phyloP scores from a whole-genome alignment of 2,888 invertebrate species.

The Blastobasis lacticolella region DNA sequence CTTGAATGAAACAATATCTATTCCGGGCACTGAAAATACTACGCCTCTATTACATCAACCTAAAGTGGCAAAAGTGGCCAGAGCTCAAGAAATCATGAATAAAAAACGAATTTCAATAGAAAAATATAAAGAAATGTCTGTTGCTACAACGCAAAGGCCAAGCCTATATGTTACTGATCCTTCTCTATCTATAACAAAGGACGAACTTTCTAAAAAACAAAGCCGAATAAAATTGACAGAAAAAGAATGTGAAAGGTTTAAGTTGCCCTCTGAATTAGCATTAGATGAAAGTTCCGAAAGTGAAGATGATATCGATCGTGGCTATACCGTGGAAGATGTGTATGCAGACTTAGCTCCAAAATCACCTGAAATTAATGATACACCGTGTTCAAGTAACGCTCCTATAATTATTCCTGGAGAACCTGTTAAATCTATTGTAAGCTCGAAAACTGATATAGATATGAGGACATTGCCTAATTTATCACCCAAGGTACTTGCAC shows the following conservation, averaged over 20 bases:
- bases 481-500: neutral
- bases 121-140: slow-evolving; percentile 58
- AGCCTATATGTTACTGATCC: slow-evolving; percentile 21
- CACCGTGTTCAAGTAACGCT: slow-evolving; percentile 18
- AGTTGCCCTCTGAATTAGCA: slow-evolving; percentile 40
- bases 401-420: slow-evolving; percentile 61
- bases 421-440: slow-evolving; percentile 34
- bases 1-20: slow-evolving; percentile 43
- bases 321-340: slow-evolving; percentile 23
- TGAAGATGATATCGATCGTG: slow-evolving; percentile 23
- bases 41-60: slow-evolving; percentile 60
- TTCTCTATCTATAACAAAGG: slow-evolving; percentile 17
- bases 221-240: slow-evolving; percentile 57
- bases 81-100: slow-evolving; percentile 38
- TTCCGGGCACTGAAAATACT: slow-evolving; percentile 31
- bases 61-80: slow-evolving; percentile 54
- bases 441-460: slow-evolving; percentile 42
- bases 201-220: slow-evolving; percentile 43
- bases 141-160: slow-evolving; percentile 16
- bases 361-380: slow-evolving; percentile 46
- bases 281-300: slow-evolving; percentile 46
- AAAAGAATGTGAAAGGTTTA: slow-evolving; percentile 65
- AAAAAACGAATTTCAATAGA: slow-evolving; percentile 67
- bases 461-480: slow-evolving; percentile 37
- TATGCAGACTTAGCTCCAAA: slow-evolving; percentile 49